phyloP scores from a whole-genome alignment of 2,888 invertebrate species.

The Ophonus ardosiacus region DNA sequence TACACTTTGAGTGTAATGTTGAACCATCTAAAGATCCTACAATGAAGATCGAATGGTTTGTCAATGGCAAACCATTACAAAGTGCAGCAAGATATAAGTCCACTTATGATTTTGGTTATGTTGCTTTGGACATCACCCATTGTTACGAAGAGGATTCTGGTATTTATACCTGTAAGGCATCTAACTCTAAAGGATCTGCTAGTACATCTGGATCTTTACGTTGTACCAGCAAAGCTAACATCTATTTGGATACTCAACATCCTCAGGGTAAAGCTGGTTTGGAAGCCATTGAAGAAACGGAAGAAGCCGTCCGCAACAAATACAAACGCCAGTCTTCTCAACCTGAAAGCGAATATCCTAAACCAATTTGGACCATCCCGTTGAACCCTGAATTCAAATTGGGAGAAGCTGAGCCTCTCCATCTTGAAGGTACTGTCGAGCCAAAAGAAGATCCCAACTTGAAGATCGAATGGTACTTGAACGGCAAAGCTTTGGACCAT shows the following conservation, averaged over 20 bases:
- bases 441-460: slow-evolving; percentile 95
- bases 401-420: slow-evolving; percentile 89
- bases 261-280: slow-evolving; percentile 95
- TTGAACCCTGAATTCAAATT: slow-evolving; percentile 88
- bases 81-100: slow-evolving; percentile 94
- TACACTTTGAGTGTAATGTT: slow-evolving; percentile 94
- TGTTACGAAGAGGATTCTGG: slow-evolving; percentile 96
- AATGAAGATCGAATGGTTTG: slow-evolving; percentile 95
- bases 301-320: slow-evolving; percentile 87
- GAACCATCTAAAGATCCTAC: slow-evolving; percentile 95
- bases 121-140: slow-evolving; percentile 92
- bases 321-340: slow-evolving; percentile 83
- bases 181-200: slow-evolving; percentile 92
- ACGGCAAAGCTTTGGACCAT: slow-evolving; percentile 91
- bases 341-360: slow-evolving; percentile 88
- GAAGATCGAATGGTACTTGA: slow-evolving; percentile 96
- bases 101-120: slow-evolving; percentile 97
- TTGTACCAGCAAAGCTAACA: slow-evolving; percentile 87
- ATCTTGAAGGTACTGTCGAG: slow-evolving; percentile 96
- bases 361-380: slow-evolving; percentile 92
- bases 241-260: slow-evolving; percentile 94
- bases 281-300: slow-evolving; percentile 92
- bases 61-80: slow-evolving; percentile 93
- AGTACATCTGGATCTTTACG: slow-evolving; percentile 93
- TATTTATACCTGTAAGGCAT: slow-evolving; percentile 93